These are phyloP conservation scores for Lasius platythorax DNA, from an alignment of 2,888 invertebrate genomes.

Conservation along the genomic window DNA sequence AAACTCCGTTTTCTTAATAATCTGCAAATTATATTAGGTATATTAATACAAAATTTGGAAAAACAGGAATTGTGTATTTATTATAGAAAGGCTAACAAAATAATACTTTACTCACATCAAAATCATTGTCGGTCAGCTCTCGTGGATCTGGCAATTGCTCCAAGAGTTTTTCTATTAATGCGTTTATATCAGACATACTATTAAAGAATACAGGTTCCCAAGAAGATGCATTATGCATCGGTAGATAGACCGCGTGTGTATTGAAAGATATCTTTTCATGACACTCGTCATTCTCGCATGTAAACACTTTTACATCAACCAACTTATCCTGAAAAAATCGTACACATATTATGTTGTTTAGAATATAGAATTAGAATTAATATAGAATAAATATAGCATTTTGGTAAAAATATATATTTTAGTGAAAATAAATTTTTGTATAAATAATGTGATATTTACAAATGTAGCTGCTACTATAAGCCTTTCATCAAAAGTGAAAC, in stretches of 20 bases:
- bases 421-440: conserved; percentile 69
- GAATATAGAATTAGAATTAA: neutral
- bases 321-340: conserved; percentile 75
- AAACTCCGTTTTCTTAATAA: conserved; percentile 54
- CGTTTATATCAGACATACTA: conserved; percentile 85
- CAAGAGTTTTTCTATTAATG: conserved; percentile 88
- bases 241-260: conserved; percentile 76
- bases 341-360: conserved; percentile 23
- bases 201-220: conserved; percentile 83
- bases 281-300: conserved; percentile 73
- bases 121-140: conserved; percentile 87
- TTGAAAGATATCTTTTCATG: conserved; percentile 67
- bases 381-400: neutral
- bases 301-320: conserved; percentile 74
- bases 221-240: conserved; percentile 69
- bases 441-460: conserved; percentile 86
- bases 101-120: conserved; percentile 87
- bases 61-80: neutral
- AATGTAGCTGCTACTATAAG: conserved; percentile 91
- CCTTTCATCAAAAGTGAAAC: conserved; percentile 77
- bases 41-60: conserved; percentile 9
- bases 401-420: neutral
- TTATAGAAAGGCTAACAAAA: neutral
- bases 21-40: conserved; percentile 53
- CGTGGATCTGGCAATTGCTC: conserved; percentile 88